phyloP scores from a whole-genome alignment of 1,140 invertebrate genomes.

The Danaus plexippus region DNA sequence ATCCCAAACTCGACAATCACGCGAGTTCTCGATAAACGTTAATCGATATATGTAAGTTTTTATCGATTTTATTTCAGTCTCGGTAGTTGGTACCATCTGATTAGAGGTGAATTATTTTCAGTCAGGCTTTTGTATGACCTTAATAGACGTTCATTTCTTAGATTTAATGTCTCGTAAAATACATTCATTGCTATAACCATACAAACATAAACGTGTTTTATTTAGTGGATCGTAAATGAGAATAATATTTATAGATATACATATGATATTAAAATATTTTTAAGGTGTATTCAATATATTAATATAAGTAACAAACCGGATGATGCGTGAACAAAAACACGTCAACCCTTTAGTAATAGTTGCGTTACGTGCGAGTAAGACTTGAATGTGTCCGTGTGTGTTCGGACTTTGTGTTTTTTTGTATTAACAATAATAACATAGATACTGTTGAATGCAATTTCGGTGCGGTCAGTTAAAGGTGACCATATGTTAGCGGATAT shows the following conservation, averaged over 20 bases:
- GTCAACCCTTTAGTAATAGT: too few species aligned
- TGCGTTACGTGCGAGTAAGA: slow-evolving; percentile 23
- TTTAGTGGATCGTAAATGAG: too few species aligned
- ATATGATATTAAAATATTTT: too few species aligned
- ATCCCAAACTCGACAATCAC: slow-evolving; percentile 22
- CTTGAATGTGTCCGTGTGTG: slow-evolving; percentile 47
- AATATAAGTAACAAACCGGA: too few species aligned
- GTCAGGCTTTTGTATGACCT: not conserved
- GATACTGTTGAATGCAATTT: slow-evolving; percentile 36
- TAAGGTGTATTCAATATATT: too few species aligned
- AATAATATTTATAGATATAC: too few species aligned
- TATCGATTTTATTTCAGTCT: slow-evolving; percentile 46
- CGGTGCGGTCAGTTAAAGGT: slow-evolving; percentile 42
- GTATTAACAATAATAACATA: slow-evolving; percentile 35
- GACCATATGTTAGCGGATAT: slow-evolving; percentile 15
- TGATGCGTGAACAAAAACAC: too few species aligned
- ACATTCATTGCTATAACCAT: too few species aligned
- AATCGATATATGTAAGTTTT: slow-evolving; percentile 45
- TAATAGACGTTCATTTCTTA: too few species aligned
- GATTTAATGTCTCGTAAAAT: too few species aligned
- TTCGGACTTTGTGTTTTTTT: slow-evolving; percentile 37
- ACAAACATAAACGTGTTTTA: too few species aligned
- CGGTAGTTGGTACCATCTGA: slow-evolving; percentile 37
- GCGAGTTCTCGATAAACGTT: slow-evolving; percentile 47
- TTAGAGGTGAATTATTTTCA: slow-evolving; percentile 10